Evolutionary conservation across 2,888 invertebrate species (phyloP).

Genomic region (Chymomyza fuscimana): DNA sequence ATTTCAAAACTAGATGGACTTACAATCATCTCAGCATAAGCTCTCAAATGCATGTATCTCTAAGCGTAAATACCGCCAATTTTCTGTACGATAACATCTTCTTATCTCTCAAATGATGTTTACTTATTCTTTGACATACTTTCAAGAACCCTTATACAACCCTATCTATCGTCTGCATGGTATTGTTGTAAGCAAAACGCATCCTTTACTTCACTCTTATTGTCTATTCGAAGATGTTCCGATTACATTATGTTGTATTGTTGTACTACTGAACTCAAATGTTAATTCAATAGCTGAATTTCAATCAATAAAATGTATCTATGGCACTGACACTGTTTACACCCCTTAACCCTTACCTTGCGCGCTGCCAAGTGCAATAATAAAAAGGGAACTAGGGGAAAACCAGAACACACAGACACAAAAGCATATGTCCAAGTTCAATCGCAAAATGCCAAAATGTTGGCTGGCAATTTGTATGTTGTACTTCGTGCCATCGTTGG

Average conservation of each 20-base stretch:
- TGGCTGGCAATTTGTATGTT: slow-evolving; percentile 2
- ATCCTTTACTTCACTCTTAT: not conserved
- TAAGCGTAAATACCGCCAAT: no score
- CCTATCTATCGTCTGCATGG: not conserved
- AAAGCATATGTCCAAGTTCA: slow-evolving; percentile 57
- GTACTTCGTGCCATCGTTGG: not conserved
- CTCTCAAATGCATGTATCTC: no score
- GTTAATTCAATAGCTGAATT: slow-evolving; percentile 69
- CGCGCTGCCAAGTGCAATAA: not conserved
- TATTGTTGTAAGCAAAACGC: not conserved
- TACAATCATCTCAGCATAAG: no score
- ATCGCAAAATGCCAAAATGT: slow-evolving; percentile 56
- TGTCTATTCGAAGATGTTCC: not conserved
- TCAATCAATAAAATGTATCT: slow-evolving; percentile 41
- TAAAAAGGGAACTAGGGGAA: no score
- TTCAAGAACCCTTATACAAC: not conserved
- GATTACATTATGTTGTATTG: slow-evolving; percentile 35
- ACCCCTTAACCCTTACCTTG: slow-evolving; percentile 16
- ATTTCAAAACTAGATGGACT: no score
- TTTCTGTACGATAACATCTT: no score
- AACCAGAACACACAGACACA: slow-evolving; percentile 9
- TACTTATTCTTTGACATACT: no score
- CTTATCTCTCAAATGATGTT: no score
- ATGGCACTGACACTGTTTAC: slow-evolving; percentile 16
- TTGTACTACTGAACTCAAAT: slow-evolving; percentile 66